Base-by-base conservation (phyloP, 2,888 invertebrate species). In the Idaea straminata region DNA sequence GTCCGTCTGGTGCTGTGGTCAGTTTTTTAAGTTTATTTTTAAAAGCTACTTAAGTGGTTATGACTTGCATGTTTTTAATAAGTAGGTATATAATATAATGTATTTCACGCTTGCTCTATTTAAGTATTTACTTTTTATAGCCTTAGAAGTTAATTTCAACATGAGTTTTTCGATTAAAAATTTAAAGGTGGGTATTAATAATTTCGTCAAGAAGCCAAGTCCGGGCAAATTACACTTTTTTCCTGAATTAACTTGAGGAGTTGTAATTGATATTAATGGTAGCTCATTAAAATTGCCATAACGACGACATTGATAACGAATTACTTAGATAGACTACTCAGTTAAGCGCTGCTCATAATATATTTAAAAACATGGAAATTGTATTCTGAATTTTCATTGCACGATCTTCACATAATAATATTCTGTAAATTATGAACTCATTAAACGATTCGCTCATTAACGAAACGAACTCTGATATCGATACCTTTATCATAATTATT, bases 401-500 rank as follows among this genome's bases (percentile, higher is more conserved):
- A 64, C 64, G 16, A 65, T 59, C 66, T 69, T 67, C 64, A 65
- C 63, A 47, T 47, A 47, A 47, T 6, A 10, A 65, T 61, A 67
- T 65, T 62, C 64, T 66, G 61, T 59, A 65, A 57, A 67, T 70
- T 68, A 70, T 60, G 61, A 64, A 58, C 68, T 62, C 66, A 47
- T 36, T 60, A 66, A 63, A 67, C 65, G 75, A 82, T 81, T 81
- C 78, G 75, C 82, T 85, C 84, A 85, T 89, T 89, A 88, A 76
- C 84, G 86, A 83, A 80, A 79, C 80, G 83, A 47, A 59, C 34
- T 59, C 59, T 25, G 86, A 83, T 84, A 88, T 82, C 80, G 83
- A 89, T 87, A 88, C 79, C 64, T 79, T 82, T 79, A 80, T 85
- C 82, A 81, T 87, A 86, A 89, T 86, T 84, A 85, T 84, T 75